A percentile compares a stretch with the other conserved stretches of the same genome.
phyloP scores from a whole-genome alignment of 2,888 invertebrate species.

The Orchesella flavescens region DNA sequence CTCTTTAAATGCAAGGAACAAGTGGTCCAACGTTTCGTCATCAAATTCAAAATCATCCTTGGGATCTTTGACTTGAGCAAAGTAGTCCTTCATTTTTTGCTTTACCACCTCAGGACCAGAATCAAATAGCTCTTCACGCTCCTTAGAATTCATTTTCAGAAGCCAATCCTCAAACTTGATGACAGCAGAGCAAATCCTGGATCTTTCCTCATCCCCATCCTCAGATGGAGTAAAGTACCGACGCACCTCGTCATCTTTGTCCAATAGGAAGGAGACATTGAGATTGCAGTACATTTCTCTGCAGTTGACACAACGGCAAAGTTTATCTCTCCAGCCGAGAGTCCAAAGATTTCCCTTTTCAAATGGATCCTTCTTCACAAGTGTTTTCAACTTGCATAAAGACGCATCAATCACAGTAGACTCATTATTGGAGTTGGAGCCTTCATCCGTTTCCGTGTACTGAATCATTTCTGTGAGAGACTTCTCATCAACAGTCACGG shows the following conservation, averaged over 20 bases:
- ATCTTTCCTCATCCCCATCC: slow-evolving; percentile 36
- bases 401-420: background rate
- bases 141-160: slow-evolving; percentile 32
- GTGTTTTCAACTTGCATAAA: slow-evolving; percentile 5
- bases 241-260: slow-evolving; percentile 40
- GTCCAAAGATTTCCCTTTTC: slow-evolving; percentile 40
- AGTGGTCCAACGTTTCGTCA: slow-evolving; percentile 38
- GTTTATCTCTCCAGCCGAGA: slow-evolving; percentile 43
- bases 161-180: slow-evolving; percentile 50
- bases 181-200: slow-evolving; percentile 32
- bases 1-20: slow-evolving; percentile 40
- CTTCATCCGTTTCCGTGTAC: slow-evolving; percentile 18
- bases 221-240: slow-evolving; percentile 32
- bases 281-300: slow-evolving; percentile 44
- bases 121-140: slow-evolving; percentile 29
- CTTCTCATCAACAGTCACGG: slow-evolving; percentile 14
- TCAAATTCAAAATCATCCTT: slow-evolving; percentile 14
- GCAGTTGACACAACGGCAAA: slow-evolving; percentile 38
- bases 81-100: slow-evolving; percentile 41
- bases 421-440: background rate
- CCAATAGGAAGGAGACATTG: slow-evolving; percentile 30
- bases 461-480: slow-evolving; percentile 37
- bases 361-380: slow-evolving; percentile 27
- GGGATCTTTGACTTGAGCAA: slow-evolving; percentile 1
- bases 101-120: slow-evolving; percentile 34